Conservation (phyloP, 2,888 invertebrate genomes). For the Tenthredo livida region DNA sequence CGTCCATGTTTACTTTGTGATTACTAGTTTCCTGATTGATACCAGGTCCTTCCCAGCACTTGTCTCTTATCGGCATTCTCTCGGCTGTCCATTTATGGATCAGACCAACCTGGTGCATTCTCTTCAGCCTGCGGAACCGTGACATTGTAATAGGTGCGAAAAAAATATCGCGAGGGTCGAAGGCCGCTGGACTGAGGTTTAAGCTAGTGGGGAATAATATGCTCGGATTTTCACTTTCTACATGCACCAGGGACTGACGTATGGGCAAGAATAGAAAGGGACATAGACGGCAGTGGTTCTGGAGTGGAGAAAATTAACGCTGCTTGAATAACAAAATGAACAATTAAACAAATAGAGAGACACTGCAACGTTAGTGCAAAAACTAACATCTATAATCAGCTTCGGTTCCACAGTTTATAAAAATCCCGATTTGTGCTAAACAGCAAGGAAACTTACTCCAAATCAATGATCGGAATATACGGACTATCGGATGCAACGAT, state of each 20-base stretch:
- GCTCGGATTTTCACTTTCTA: slow-evolving; percentile 42
- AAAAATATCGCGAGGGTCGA: slow-evolving; percentile 17
- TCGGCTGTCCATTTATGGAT: slow-evolving; percentile 90
- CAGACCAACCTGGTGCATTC: slow-evolving; percentile 91
- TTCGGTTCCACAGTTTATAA: not conserved
- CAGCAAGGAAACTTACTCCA: slow-evolving; percentile 82
- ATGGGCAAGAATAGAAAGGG: slow-evolving; percentile 36
- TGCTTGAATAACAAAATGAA: slow-evolving; percentile 47
- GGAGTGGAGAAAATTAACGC: not conserved
- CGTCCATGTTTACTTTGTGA: slow-evolving; percentile 92
- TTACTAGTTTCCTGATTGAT: slow-evolving; percentile 86
- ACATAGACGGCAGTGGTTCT: slow-evolving; percentile 4
- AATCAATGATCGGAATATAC: slow-evolving; percentile 87
- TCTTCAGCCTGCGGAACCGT: slow-evolving; percentile 82
- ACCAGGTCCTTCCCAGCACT: slow-evolving; percentile 85
- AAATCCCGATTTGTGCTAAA: not conserved
- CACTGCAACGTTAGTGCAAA: not conserved
- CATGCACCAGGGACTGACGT: not conserved
- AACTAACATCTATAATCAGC: not conserved
- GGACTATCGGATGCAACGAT: slow-evolving; percentile 88
- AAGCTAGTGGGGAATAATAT: not conserved
- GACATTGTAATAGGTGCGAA: slow-evolving; percentile 24
- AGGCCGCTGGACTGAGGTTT: not conserved
- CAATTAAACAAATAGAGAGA: not conserved
- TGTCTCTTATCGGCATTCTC: slow-evolving; percentile 88